A percentile compares a stretch with the other conserved stretches of the same genome.
These are phyloP conservation scores for Smutsia gigantea DNA, from an alignment of 2,797 vertebrate species.

Conservation along the genomic window DNA sequence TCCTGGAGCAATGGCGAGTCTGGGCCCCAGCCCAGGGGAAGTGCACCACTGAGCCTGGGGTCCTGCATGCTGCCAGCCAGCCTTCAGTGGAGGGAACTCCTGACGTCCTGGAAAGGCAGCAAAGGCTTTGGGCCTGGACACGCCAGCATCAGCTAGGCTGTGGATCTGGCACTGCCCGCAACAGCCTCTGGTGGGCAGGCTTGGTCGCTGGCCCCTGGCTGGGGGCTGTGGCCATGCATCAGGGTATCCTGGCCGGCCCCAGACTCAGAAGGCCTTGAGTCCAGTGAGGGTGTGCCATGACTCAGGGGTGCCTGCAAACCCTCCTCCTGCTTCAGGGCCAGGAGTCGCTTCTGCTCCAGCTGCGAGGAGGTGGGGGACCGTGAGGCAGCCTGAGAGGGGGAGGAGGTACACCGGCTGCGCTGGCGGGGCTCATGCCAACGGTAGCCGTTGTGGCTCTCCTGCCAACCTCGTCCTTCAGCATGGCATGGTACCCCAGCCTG, in stretches of 20 bases:
- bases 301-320: neutral
- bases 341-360: neutral
- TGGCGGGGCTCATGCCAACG: neutral
- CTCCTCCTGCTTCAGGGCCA: neutral
- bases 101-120: too few relatives aligned
- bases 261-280: neutral
- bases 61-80: too few relatives aligned
- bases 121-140: too few relatives aligned
- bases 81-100: too few relatives aligned
- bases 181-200: too few relatives aligned
- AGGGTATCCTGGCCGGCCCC: neutral
- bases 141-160: too few relatives aligned
- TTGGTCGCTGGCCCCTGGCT: neutral
- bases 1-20: too few relatives aligned
- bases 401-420: neutral
- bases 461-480: neutral
- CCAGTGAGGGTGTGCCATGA: neutral
- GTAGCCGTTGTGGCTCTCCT: neutral
- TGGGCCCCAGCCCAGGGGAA: too few relatives aligned
- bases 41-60: too few relatives aligned
- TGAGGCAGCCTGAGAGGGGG: neutral
- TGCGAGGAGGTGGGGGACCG: neutral
- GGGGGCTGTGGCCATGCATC: too few relatives aligned
- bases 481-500: too few relatives aligned
- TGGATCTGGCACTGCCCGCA: too few relatives aligned